These are phyloP conservation scores for Brachionus koreanus DNA, from an alignment of 1,140 invertebrate genomes.

Conservation along the genomic window DNA sequence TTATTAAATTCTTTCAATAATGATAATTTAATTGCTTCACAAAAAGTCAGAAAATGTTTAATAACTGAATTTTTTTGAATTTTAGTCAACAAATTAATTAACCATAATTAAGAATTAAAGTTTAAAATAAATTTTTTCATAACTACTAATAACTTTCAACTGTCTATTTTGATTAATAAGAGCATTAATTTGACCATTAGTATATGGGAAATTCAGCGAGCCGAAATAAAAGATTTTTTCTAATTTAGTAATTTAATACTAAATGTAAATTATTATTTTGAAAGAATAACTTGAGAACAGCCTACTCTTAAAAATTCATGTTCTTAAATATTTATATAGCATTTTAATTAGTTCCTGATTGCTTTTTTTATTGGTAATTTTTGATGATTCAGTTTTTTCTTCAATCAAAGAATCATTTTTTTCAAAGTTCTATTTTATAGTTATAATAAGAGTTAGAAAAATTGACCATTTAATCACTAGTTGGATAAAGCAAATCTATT, in stretches of 20 bases:
- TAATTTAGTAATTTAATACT: not conserved
- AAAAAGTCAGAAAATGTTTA: not conserved
- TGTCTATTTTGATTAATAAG: too few species aligned
- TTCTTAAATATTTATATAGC: not conserved
- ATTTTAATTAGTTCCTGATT: not conserved
- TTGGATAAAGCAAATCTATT: not conserved
- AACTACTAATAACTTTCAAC: too few species aligned
- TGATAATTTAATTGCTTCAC: too few species aligned
- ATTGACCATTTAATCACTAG: not conserved
- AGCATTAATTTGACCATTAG: too few species aligned
- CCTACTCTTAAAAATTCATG: not conserved
- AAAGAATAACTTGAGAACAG: not conserved
- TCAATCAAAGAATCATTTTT: not conserved
- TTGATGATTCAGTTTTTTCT: not conserved
- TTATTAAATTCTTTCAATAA: too few species aligned
- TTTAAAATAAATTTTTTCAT: too few species aligned
- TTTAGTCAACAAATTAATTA: too few species aligned
- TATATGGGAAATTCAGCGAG: not conserved
- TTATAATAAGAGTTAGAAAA: too few species aligned
- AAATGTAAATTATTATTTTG: not conserved
- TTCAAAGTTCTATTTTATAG: not conserved
- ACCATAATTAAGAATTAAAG: too few species aligned
- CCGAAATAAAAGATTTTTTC: not conserved
- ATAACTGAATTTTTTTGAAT: too few species aligned
- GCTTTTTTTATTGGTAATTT: not conserved